These are phyloP conservation scores for Oxygymnocypris stewartii DNA, from an alignment of 2,113 vertebrate species.

Conservation along the genomic window DNA sequence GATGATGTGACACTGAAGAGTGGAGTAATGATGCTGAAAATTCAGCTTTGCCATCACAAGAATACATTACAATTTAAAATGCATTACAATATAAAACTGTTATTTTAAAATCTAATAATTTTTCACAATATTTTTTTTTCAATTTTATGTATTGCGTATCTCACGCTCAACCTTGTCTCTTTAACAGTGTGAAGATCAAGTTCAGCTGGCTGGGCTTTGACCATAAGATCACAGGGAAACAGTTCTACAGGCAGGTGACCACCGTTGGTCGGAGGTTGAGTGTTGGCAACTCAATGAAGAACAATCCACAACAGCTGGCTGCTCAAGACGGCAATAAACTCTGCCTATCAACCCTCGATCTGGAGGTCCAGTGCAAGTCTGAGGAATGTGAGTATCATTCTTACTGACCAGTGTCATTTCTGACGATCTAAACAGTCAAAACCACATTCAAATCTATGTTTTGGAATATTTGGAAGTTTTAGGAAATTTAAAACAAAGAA, in stretches of 20 bases:
- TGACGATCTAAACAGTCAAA: too few relatives aligned
- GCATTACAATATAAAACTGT: background rate
- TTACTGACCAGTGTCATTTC: too few relatives aligned
- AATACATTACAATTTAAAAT: background rate
- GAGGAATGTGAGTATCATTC: constrained; percentile 79
- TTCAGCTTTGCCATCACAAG: background rate
- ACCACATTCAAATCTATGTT: too few relatives aligned
- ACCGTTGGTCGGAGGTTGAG: constrained; percentile 94
- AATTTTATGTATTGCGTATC: background rate
- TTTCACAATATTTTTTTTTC: background rate
- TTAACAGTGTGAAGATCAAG: constrained; percentile 93
- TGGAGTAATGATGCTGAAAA: background rate
- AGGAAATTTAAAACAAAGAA: background rate
- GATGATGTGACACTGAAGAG: background rate
- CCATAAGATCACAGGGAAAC: constrained; percentile 99
- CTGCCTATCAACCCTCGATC: constrained; percentile 91
- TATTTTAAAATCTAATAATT: background rate
- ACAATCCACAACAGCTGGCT: constrained; percentile 76
- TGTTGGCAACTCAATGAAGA: constrained; percentile 90
- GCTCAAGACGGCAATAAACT: constrained; percentile 93
- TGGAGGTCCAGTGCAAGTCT: constrained; percentile 88
- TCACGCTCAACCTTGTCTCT: background rate
- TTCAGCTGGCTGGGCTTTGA: constrained; percentile 99
- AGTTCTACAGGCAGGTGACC: constrained; percentile 98
- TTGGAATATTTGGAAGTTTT: background rate